Evolutionary conservation across 2,113 vertebrate species (phyloP).

Genomic region (Toxostoma redivivum): DNA sequence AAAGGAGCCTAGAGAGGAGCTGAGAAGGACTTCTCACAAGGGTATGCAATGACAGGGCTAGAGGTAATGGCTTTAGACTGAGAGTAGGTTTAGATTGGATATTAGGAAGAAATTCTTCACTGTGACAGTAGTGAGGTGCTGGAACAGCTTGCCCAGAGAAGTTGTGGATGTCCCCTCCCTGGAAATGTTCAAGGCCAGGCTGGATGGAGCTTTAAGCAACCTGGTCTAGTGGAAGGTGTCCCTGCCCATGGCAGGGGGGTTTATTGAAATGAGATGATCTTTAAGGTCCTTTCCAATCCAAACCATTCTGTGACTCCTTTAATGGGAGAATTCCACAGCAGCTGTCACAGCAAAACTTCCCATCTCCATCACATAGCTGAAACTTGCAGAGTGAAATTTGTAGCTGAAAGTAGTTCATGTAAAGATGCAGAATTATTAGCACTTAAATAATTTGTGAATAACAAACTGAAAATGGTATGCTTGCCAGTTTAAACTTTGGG

Average conservation of each 20-base stretch:
- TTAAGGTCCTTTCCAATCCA: not conserved
- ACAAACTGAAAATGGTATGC: not conserved
- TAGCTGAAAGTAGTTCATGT: not conserved
- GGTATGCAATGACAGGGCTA: no score
- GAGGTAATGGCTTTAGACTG: not conserved
- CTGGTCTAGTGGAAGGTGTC: not conserved
- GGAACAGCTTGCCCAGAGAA: not conserved
- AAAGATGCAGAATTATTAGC: not conserved
- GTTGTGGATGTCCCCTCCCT: no score
- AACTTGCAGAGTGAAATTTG: not conserved
- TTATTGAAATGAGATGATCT: fast-evolving
- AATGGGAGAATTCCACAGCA: not conserved
- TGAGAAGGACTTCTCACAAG: not conserved
- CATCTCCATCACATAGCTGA: not conserved
- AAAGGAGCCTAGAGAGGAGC: not conserved
- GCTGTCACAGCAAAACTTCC: not conserved
- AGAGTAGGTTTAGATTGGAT: not conserved
- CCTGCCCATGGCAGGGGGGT: not conserved
- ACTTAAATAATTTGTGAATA: not conserved
- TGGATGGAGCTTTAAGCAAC: not conserved
- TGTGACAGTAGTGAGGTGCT: not conserved
- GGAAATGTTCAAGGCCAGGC: not conserved
- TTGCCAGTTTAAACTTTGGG: not conserved
- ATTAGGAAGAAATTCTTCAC: not conserved
- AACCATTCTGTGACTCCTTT: not conserved